Evolutionary conservation across 2,113 vertebrate species (phyloP).

Genomic region (Macquaria ambigua): DNA sequence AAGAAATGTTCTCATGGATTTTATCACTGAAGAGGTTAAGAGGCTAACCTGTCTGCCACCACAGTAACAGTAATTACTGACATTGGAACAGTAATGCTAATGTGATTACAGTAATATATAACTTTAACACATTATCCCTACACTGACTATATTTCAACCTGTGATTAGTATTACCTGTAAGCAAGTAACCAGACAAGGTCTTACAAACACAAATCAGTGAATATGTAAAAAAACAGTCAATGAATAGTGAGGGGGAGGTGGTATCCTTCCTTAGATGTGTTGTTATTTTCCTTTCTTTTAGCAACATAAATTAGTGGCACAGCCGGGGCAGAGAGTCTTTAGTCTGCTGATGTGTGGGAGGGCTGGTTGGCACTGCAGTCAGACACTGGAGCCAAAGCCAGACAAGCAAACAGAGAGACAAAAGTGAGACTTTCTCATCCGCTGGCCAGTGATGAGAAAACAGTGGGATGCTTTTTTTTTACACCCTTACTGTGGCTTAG

Average conservation of each 20-base stretch:
- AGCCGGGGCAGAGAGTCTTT: conserved; percentile 11
- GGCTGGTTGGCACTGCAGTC: conserved; percentile 3
- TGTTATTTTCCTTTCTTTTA: conserved; percentile 20
- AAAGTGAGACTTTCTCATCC: conserved; percentile 6
- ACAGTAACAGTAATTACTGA: not conserved
- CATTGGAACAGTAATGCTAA: not conserved
- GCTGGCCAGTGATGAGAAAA: conserved; percentile 10
- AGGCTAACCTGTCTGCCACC: not conserved
- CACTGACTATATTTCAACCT: not conserved
- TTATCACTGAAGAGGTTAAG: not conserved
- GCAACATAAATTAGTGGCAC: conserved; percentile 43
- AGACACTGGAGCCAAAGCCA: conserved; percentile 6
- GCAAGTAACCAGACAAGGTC: conserved; percentile 22
- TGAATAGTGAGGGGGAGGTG: conserved; percentile 28
- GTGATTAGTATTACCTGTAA: conserved; percentile 24
- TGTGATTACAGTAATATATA: conserved; percentile 1
- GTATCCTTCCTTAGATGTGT: conserved; percentile 14
- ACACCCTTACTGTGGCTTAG: not conserved
- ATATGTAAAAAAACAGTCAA: conserved; percentile 21
- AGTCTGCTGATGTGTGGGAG: conserved; percentile 35
- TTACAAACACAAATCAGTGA: conserved; percentile 31
- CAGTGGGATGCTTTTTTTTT: not conserved
- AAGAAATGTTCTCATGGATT: not conserved
- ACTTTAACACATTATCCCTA: not conserved
- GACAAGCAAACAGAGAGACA: conserved; percentile 34